A percentile compares a stretch with the other conserved stretches of the same genome.
Evolutionary conservation across 2,797 vertebrate genomes (phyloP).

Genomic region (Pitangus sulphuratus): DNA sequence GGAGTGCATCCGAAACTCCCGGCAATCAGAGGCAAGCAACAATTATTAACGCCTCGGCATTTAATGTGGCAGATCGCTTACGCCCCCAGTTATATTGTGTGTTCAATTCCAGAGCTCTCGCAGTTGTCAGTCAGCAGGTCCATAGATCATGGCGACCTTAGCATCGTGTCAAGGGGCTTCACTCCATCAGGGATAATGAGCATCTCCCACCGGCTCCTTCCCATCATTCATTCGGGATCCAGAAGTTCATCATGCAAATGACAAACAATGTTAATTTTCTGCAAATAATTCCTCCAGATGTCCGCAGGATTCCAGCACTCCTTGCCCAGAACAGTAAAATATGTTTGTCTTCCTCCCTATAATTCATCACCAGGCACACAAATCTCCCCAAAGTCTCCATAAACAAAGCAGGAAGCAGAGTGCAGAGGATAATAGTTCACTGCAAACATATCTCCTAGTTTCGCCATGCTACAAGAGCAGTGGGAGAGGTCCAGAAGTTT

Average conservation of each 20-base stretch:
- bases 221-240: slow-evolving; percentile 65
- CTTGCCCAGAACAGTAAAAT: slow-evolving; percentile 72
- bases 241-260: slow-evolving; percentile 71
- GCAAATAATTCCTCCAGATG: slow-evolving; percentile 78
- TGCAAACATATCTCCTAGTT: not conserved
- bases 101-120: slow-evolving; percentile 47
- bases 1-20: not conserved
- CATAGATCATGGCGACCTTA: slow-evolving; percentile 68
- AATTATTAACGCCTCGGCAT: slow-evolving; percentile 48
- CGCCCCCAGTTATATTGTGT: slow-evolving; percentile 6
- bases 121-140: slow-evolving; percentile 49
- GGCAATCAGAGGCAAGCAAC: slow-evolving; percentile 31
- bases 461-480: not conserved
- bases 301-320: slow-evolving; percentile 56
- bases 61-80: slow-evolving; percentile 31
- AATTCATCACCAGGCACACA: slow-evolving; percentile 68
- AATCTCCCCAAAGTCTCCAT: slow-evolving; percentile 68
- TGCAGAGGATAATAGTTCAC: slow-evolving; percentile 46
- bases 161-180: slow-evolving; percentile 56
- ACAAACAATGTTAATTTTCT: slow-evolving; percentile 75
- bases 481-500: not conserved
- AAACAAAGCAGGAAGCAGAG: slow-evolving; percentile 72
- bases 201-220: slow-evolving; percentile 53
- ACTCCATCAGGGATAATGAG: slow-evolving; percentile 70
- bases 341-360: slow-evolving; percentile 67